phyloP scores from a whole-genome alignment of 2,888 invertebrate species.

The Aspidiotus destructor region DNA sequence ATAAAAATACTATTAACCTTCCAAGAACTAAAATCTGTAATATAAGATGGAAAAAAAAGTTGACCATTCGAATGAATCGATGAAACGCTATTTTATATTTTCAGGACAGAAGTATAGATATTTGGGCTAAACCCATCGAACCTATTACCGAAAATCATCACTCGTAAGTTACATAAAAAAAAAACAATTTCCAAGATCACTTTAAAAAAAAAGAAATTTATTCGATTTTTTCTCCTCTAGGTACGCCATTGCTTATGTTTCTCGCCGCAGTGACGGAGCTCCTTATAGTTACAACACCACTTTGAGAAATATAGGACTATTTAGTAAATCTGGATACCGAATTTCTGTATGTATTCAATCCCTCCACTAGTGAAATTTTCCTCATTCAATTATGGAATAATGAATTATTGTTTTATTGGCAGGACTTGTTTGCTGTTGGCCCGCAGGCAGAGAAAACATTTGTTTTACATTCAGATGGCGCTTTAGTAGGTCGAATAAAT shows the following conservation, averaged over 20 bases:
- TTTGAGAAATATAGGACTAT: conserved; percentile 41
- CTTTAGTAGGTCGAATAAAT: conserved; percentile 24
- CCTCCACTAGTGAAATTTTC: neutral
- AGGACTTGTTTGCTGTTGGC: conserved; percentile 17
- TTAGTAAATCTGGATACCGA: conserved; percentile 41
- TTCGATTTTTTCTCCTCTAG: too few relatives aligned
- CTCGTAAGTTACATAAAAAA: conserved; percentile 38
- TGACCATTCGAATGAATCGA: too few relatives aligned
- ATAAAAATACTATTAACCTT: too few relatives aligned
- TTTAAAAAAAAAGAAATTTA: too few relatives aligned
- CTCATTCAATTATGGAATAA: too few relatives aligned
- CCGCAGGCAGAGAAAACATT: neutral
- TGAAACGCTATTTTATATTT: too few relatives aligned
- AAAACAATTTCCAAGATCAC: too few relatives aligned
- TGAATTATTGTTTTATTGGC: neutral
- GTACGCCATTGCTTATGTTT: conserved; percentile 53
- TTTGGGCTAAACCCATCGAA: conserved; percentile 51
- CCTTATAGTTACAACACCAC: conserved; percentile 42
- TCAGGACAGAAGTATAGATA: conserved; percentile 42
- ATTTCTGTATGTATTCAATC: conserved; percentile 40
- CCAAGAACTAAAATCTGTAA: too few relatives aligned
- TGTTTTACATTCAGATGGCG: conserved; percentile 17
- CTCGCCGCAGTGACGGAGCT: conserved; percentile 44
- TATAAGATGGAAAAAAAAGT: too few relatives aligned
- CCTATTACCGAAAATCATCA: conserved; percentile 44